phyloP scores from a whole-genome alignment of 1,140 invertebrate species.

The Drosophila nikananu region DNA sequence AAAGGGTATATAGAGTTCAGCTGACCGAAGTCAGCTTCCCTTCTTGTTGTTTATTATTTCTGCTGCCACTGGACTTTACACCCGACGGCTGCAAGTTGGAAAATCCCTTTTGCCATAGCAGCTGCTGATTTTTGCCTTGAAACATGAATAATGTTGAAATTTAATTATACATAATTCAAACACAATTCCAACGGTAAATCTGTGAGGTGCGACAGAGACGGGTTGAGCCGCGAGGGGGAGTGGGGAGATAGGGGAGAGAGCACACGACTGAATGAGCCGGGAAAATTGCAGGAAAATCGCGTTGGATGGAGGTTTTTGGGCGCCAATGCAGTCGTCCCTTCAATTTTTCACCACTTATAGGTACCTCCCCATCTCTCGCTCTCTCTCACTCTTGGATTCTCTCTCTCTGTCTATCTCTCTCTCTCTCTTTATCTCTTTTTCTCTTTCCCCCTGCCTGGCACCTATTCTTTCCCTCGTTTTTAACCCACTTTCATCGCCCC shows the following conservation, averaged over 20 bases:
- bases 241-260: neutral
- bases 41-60: conserved; percentile 3
- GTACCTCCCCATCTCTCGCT: neutral
- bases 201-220: conserved; percentile 22
- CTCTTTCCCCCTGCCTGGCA: neutral
- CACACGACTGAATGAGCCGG: conserved; percentile 60
- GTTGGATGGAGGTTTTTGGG: conserved; percentile 5
- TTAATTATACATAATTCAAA: conserved; percentile 82
- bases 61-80: conserved; percentile 11
- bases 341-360: conserved; percentile 16
- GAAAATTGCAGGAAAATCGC: conserved; percentile 38
- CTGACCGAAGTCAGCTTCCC: neutral
- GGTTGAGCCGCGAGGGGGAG: too few species aligned
- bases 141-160: conserved; percentile 79
- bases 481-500: conserved; percentile 7
- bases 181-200: conserved; percentile 72
- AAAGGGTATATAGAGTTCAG: neutral
- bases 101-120: conserved; percentile 42
- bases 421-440: too few species aligned
- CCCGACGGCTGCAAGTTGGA: conserved; percentile 24
- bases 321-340: conserved; percentile 8
- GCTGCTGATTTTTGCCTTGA: conserved; percentile 55
- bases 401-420: neutral
- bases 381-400: neutral
- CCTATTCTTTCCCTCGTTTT: conserved; percentile 4